phyloP scores from a whole-genome alignment of 2,797 vertebrate genomes.

The Halcyon leucocephala region DNA sequence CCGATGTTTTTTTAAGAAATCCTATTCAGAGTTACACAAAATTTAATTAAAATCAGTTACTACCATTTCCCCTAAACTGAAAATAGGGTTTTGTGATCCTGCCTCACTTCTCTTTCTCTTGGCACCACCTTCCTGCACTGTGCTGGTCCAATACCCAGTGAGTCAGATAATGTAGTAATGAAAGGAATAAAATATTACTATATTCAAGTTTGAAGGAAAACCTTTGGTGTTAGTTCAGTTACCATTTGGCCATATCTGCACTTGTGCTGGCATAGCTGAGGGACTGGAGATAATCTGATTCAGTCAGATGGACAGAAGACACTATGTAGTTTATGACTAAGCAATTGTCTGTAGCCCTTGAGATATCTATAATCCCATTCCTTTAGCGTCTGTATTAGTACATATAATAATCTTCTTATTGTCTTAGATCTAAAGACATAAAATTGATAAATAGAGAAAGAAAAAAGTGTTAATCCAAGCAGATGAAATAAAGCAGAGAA shows the following conservation, averaged over 20 bases:
- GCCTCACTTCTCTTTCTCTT: background rate
- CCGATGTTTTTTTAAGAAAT: background rate
- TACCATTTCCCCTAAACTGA: background rate
- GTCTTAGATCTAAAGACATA: background rate
- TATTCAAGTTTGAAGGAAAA: background rate
- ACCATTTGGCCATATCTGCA: background rate
- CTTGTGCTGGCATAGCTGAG: background rate
- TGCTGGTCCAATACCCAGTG: background rate
- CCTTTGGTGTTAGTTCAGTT: background rate
- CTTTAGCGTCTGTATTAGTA: background rate
- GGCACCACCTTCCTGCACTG: background rate
- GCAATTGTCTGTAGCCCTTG: background rate
- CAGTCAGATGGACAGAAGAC: background rate
- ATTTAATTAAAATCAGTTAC: background rate
- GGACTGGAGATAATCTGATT: background rate
- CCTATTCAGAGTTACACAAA: background rate
- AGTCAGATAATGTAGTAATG: background rate
- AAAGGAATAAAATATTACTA: background rate
- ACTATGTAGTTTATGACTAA: background rate
- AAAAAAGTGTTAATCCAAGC: background rate
- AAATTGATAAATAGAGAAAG: background rate
- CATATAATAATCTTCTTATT: background rate
- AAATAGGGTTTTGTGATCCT: background rate
- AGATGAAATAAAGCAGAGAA: background rate
- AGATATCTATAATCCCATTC: background rate